Base-by-base conservation (phyloP, 2,888 invertebrate species). In the Drosophila trichaetosa region DNA sequence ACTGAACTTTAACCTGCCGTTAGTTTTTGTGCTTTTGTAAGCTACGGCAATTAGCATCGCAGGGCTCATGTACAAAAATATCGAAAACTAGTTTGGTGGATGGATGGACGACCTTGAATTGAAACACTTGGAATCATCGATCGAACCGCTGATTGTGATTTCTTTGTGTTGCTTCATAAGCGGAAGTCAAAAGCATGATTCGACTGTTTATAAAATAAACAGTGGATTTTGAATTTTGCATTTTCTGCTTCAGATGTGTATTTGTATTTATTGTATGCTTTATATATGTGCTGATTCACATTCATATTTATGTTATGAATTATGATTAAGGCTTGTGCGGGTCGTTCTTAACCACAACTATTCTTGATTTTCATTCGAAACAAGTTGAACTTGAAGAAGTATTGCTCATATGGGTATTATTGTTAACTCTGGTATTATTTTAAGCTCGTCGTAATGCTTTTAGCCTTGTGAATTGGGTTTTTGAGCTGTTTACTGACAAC, bases 51-150 rank as follows among this genome's bases (percentile, higher is more conserved):
- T 59, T 38, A 48, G 38, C 68, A 69, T 53, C 59, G 68, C 49
- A 29, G 27, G 18, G 58, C 67, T 76, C 67, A 73, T 70, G 76
- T 29, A 60, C 27, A 48, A 48, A 61, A 36, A 49, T 57, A n/a
- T 65, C 16, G 16, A 54, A 67, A 79, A 76, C 73, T 66, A 66
- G 79, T 76, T 79, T 78, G 51, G 54, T 63, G 60, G 67, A 63
- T 72, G 72, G 56, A 36, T 73, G 65, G 56, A 36, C 76, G 86
- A 86, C 84, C 84, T 84, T 84, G 84, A 86, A 70, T 79, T 73
- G 69, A 66, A 72, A 53, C 38, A 63, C 62, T 56, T 57, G 24
- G 33, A 29, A 29, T 46, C 33, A 46, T 46, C 16, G 46, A 21
- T 46, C 18, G 58, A 24, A 51, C 16, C 21, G 16, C 16, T 46